These are phyloP conservation scores for Polyergus mexicanus DNA, from an alignment of 1,140 invertebrate species.

Conservation along the genomic window DNA sequence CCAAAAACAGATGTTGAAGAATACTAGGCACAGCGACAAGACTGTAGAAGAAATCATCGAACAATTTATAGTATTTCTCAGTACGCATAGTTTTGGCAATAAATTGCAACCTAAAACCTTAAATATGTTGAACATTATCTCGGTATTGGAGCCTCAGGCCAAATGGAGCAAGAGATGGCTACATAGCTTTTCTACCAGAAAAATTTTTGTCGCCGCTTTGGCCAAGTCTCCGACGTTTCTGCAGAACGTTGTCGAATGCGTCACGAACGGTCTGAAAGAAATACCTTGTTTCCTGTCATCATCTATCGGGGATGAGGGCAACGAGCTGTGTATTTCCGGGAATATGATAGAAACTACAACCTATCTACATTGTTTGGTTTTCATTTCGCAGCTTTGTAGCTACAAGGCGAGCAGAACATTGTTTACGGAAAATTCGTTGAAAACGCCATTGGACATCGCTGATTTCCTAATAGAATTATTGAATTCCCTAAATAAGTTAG, in stretches of 20 bases:
- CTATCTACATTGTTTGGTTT: slow-evolving; percentile 82
- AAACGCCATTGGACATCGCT: slow-evolving; percentile 74
- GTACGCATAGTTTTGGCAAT: slow-evolving; percentile 70
- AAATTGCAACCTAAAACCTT: slow-evolving; percentile 74
- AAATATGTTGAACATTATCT: slow-evolving; percentile 80
- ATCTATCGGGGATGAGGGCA: slow-evolving; percentile 79
- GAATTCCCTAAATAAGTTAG: slow-evolving; percentile 78
- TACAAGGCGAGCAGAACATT: slow-evolving; percentile 77
- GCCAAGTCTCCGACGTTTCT: slow-evolving; percentile 80
- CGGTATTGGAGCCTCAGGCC: slow-evolving; percentile 82
- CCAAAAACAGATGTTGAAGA: slow-evolving; percentile 82
- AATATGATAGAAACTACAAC: slow-evolving; percentile 82
- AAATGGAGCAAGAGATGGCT: slow-evolving; percentile 83
- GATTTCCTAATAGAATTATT: slow-evolving; percentile 80
- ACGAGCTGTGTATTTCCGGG: slow-evolving; percentile 81
- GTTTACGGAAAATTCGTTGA: slow-evolving; percentile 73
- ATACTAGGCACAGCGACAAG: slow-evolving; percentile 76
- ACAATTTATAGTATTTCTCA: slow-evolving; percentile 81
- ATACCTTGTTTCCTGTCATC: slow-evolving; percentile 72
- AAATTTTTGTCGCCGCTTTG: slow-evolving; percentile 75
- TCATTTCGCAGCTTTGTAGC: slow-evolving; percentile 80
- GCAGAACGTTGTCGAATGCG: slow-evolving; percentile 71
- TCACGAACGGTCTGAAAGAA: slow-evolving; percentile 76
- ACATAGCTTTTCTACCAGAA: slow-evolving; percentile 79
- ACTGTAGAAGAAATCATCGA: slow-evolving; percentile 82